Base-by-base conservation (phyloP, 2,888 invertebrate species). In the Melanophora roralis region DNA sequence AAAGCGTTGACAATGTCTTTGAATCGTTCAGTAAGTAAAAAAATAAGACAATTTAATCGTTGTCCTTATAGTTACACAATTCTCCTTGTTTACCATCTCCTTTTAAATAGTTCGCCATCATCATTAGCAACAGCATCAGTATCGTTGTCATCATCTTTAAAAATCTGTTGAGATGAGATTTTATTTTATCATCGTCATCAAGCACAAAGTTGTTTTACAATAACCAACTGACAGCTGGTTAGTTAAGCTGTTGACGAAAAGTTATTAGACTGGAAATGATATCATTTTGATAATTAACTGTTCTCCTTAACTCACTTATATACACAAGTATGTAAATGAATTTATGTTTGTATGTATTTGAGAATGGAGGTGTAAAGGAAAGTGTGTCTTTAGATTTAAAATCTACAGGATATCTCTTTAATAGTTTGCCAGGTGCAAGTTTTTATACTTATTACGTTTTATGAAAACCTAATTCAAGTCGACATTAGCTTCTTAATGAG, bases 261-360 rank as follows among this genome's bases (percentile, higher is more conserved):
- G 11, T 65, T 59, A 74, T 74, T 51, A 67, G 57, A 74, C 65
- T 65, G 57, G 32, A 73, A 73, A 65, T 65, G 38, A 47, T 73
- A 47, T 47, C 5, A 40, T 32, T 74, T 59, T 45, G 40, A 40
- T 59, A 57, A 49, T 65, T 57, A 57, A 65, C 47, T 65, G 34
- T 11, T n/a, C 12, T 19, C 8, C 14, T 32, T 12, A 14, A 36
- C 8, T 2, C 12, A 23, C 9, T 53, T 51, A 51, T 27, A 51
- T 7, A 14, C 23, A n/a, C n/a, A 51, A n/a, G 12, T 49, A n/a
- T n/a, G n/a, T n/a, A 27, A 27, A 27, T 5, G 27, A 8, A 27
- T 7, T 51, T n/a, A 14, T 27, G 49, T 23, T n/a, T n/a, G n/a
- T n/a, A n/a, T n/a, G n/a, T n/a, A n/a, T n/a, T n/a, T n/a, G n/a